Conservation (phyloP, 2,888 invertebrate genomes). For the Eulithis testata region DNA sequence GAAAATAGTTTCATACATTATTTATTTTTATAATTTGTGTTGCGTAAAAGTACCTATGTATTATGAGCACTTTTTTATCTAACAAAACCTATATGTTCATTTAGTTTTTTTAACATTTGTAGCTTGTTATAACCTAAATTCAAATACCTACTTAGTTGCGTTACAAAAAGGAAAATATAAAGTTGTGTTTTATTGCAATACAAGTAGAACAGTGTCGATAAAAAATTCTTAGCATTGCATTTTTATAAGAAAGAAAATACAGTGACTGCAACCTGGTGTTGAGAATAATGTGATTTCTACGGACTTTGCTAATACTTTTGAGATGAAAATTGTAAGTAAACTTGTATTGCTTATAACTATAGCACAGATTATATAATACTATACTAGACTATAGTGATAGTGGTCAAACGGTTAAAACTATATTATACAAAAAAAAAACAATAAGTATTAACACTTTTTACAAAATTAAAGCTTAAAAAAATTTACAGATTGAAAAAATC, state of each 20-base stretch:
- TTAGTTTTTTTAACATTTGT: no score
- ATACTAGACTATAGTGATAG: no score
- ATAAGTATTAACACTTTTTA: not conserved
- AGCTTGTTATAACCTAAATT: not conserved
- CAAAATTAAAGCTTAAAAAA: not conserved
- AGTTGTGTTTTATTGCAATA: conserved; percentile 1
- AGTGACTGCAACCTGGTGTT: not conserved
- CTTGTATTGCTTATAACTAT: not conserved
- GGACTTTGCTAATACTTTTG: conserved; percentile 5
- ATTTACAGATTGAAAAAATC: conserved; percentile 23
- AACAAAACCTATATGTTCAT: no score
- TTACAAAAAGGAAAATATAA: conserved; percentile 3
- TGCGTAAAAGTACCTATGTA: no score
- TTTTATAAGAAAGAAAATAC: not conserved
- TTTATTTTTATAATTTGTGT: no score
- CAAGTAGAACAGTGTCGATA: not conserved
- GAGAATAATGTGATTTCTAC: not conserved
- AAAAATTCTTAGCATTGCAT: conserved; percentile 6
- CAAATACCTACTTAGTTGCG: not conserved
- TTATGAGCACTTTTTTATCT: no score
- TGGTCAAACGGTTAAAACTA: no score
- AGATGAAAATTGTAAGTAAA: conserved; percentile 31
- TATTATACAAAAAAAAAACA: no score
- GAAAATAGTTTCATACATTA: not conserved
- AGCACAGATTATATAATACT: no score